A percentile compares a stretch with the other conserved stretches of the same genome.
These are phyloP conservation scores for Pantherophis vulpinus DNA, from an alignment of 2,797 vertebrate genomes.

Conservation along the genomic window DNA sequence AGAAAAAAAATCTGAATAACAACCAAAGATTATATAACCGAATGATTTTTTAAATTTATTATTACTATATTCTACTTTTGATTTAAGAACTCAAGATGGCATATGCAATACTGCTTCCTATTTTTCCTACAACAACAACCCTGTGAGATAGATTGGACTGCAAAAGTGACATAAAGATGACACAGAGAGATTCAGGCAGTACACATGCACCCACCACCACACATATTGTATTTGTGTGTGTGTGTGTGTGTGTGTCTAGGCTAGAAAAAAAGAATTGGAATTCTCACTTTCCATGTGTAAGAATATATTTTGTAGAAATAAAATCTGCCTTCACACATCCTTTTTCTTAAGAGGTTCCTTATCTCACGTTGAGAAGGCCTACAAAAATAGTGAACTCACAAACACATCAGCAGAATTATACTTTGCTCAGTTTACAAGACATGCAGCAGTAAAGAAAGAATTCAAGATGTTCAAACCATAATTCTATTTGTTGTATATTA, in stretches of 20 bases:
- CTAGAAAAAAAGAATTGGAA: neutral
- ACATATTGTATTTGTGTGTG: neutral
- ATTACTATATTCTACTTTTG: neutral
- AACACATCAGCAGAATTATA: neutral
- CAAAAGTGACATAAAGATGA: neutral
- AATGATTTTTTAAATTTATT: neutral
- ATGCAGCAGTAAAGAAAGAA: slow-evolving; percentile 1
- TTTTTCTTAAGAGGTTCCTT: neutral
- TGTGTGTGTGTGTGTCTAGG: neutral
- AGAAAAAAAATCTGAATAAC: neutral
- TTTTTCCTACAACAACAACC: neutral
- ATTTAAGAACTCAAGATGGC: neutral
- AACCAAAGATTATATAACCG: neutral
- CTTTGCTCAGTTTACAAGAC: neutral
- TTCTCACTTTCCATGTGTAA: neutral
- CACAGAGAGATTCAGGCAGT: neutral
- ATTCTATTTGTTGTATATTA: neutral
- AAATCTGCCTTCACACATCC: neutral
- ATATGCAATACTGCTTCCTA: neutral
- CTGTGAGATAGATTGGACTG: neutral
- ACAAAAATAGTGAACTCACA: neutral
- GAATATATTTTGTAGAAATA: neutral
- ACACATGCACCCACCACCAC: neutral
- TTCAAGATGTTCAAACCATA: neutral
- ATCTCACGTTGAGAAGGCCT: neutral